A percentile compares a stretch with the other conserved stretches of the same genome.
Conservation (phyloP, 2,888 invertebrate genomes). For the Syritta pipiens region DNA sequence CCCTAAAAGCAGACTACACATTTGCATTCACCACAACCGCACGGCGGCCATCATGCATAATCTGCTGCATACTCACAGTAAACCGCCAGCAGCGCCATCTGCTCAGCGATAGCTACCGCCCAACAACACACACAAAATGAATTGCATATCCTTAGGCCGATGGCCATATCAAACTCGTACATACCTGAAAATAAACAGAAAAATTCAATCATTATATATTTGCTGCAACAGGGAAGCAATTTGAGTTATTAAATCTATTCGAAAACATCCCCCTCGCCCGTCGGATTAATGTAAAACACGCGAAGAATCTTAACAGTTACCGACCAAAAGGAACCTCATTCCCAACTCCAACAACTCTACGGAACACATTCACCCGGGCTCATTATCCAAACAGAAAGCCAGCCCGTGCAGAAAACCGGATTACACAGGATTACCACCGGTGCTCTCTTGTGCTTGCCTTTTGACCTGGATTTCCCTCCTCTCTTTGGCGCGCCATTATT, state of each 20-base stretch:
- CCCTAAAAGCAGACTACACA: too few relatives aligned
- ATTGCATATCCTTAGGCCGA: too few relatives aligned
- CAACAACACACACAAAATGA: too few relatives aligned
- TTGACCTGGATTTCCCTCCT: constrained; percentile 51
- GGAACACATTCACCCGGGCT: constrained; percentile 12
- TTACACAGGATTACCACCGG: constrained; percentile 56
- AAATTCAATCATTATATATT: constrained; percentile 25
- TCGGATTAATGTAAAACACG: too few relatives aligned
- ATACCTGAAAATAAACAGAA: constrained; percentile 57
- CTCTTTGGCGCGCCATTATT: constrained; percentile 4
- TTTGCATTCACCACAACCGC: too few relatives aligned
- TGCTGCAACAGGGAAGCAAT: constrained; percentile 1
- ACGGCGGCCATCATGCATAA: too few relatives aligned
- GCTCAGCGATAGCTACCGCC: too few relatives aligned
- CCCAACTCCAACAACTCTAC: background rate
- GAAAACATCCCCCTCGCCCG: background rate
- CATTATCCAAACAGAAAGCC: constrained; percentile 27
- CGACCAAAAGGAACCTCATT: background rate
- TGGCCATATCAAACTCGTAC: too few relatives aligned
- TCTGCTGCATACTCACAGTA: too few relatives aligned
- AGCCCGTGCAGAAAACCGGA: constrained; percentile 59
- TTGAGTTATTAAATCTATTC: background rate
- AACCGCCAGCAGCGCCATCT: too few relatives aligned
- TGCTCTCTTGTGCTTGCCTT: constrained; percentile 49
- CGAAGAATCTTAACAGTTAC: too few relatives aligned